Conservation (phyloP, 2,888 invertebrate species). For the Carpatolechia fugitivella region DNA sequence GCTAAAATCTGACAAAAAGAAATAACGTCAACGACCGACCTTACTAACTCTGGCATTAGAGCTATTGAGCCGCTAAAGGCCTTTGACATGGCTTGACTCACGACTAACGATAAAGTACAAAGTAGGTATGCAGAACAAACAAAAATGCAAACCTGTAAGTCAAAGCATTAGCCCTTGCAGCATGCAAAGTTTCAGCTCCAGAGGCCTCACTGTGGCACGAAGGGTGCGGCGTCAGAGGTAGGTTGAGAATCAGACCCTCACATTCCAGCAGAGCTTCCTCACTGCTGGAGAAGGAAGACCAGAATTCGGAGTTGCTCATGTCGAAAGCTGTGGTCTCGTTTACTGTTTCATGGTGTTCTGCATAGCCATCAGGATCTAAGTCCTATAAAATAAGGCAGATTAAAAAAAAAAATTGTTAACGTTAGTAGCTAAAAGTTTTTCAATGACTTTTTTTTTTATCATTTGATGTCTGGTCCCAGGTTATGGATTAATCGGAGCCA, state of each 20-base stretch:
- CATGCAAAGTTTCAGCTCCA: conserved; percentile 65
- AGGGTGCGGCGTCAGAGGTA: conserved; percentile 83
- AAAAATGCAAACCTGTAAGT: conserved; percentile 80
- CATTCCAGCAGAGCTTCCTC: conserved; percentile 87
- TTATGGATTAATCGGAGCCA: too few species aligned
- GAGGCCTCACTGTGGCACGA: conserved; percentile 66
- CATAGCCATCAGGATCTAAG: conserved; percentile 81
- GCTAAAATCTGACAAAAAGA: too few species aligned
- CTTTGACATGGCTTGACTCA: too few species aligned
- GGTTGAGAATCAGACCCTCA: conserved; percentile 84
- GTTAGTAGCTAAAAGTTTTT: too few species aligned
- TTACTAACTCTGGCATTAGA: too few species aligned
- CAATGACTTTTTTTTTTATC: too few species aligned
- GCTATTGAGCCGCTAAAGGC: too few species aligned
- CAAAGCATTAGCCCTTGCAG: conserved; percentile 80
- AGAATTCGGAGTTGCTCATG: conserved; percentile 87
- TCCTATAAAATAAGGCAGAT: conserved; percentile 49
- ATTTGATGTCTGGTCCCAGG: too few species aligned
- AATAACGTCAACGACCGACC: too few species aligned
- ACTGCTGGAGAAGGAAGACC: conserved; percentile 90
- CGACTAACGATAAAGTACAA: too few species aligned
- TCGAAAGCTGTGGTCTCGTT: conserved; percentile 84
- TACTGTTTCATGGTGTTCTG: conserved; percentile 80
- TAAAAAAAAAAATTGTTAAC: too few species aligned
- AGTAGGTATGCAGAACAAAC: too few species aligned